A percentile compares a stretch with the other conserved stretches of the same genome.
Conservation (phyloP, 2,888 invertebrate species). For the Chironomus riparius region DNA sequence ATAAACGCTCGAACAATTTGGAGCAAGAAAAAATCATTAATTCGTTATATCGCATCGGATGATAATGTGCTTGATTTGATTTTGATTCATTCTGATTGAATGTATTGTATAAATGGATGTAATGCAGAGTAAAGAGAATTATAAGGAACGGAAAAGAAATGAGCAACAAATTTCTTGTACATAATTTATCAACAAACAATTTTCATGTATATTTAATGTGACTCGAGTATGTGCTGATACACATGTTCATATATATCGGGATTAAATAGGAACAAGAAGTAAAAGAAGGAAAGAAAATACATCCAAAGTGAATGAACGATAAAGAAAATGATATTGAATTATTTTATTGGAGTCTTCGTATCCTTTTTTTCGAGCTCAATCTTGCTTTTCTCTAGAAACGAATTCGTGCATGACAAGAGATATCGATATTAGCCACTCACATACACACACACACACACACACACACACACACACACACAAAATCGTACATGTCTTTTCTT, state of each 20-base stretch:
- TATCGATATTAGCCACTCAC: not conserved
- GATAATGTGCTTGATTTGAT: slow-evolving; percentile 21
- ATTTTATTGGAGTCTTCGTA: not conserved
- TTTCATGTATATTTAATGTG: slow-evolving; percentile 20
- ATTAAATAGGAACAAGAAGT: not conserved
- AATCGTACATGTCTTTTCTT: not conserved
- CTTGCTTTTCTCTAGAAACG: not conserved
- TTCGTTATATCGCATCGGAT: not conserved
- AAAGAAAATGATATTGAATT: slow-evolving; percentile 22
- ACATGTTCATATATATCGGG: not conserved
- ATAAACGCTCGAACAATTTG: not conserved
- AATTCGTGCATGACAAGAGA: not conserved
- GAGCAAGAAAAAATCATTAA: slow-evolving; percentile 1
- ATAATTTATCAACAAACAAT: slow-evolving; percentile 26
- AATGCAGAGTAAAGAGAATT: not conserved
- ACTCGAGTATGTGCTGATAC: not conserved
- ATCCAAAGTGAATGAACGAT: slow-evolving; percentile 15
- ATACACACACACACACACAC: not conserved
- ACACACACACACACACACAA: too few relatives aligned
- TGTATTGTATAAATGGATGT: not conserved
- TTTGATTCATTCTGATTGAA: slow-evolving; percentile 20
- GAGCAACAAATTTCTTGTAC: slow-evolving; percentile 18
- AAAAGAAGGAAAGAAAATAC: not conserved
- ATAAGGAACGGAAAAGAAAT: not conserved
- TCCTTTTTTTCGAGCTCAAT: not conserved